Percentiles rank a stretch among this genome's conserved stretches.
Evolutionary conservation across 2,113 vertebrate genomes (phyloP).

Genomic region (Lucifuga dentata): DNA sequence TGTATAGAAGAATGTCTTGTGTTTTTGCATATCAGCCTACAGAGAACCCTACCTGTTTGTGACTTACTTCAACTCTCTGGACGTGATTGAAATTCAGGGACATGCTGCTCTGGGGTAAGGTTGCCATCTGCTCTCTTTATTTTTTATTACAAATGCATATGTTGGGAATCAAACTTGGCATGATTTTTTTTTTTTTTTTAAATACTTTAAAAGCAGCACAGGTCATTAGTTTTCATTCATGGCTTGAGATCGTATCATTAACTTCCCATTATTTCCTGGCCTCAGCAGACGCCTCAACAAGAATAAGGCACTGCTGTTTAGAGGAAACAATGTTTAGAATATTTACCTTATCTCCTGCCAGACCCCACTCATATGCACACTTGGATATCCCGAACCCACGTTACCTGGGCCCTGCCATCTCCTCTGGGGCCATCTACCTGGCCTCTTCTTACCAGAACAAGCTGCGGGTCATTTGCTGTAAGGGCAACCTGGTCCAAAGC

Average conservation of each 20-base stretch:
- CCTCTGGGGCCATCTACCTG: conserved; percentile 95
- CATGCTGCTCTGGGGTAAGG: conserved; percentile 93
- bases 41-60: conserved; percentile 98
- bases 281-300: neutral
- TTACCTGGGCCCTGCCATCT: conserved; percentile 96
- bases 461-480: conserved; percentile 96
- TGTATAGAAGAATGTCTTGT: neutral
- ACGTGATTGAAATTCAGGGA: conserved; percentile 97
- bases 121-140: conserved; percentile 8
- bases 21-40: conserved; percentile 85
- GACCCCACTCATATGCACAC: conserved; percentile 93
- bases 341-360: conserved; percentile 57
- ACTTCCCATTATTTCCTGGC: too few species aligned
- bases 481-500: conserved; percentile 96
- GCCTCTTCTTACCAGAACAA: conserved; percentile 99
- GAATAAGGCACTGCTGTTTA: neutral
- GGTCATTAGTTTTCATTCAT: too few species aligned
- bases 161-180: too few species aligned
- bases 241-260: too few species aligned
- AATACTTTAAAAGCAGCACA: too few species aligned
- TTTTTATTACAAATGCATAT: too few species aligned
- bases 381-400: conserved; percentile 97
- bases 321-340: neutral
- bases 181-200: too few species aligned
- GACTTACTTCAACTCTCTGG: conserved; percentile 98